Conservation (phyloP, 2,797 vertebrate genomes). For the Euphonia xanthogaster region DNA sequence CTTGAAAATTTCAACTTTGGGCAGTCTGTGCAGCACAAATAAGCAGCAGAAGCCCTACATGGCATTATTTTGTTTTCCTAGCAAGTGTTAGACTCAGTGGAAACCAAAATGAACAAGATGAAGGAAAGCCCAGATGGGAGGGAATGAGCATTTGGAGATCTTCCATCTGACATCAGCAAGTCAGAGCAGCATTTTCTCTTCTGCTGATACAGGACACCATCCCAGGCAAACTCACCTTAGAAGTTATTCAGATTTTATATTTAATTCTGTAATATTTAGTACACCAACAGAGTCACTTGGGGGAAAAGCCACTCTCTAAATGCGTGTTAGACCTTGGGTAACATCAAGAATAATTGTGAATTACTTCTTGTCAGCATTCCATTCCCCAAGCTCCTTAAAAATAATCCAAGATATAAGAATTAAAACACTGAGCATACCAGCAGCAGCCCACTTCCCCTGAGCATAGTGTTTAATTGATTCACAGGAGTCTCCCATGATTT, state of each 20-base stretch:
- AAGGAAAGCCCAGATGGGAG: conserved; percentile 27
- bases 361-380: neutral
- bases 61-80: conserved; percentile 27
- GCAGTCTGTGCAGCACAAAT: neutral
- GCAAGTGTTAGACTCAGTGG: neutral
- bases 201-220: neutral
- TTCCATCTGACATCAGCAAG: neutral
- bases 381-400: neutral
- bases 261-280: neutral
- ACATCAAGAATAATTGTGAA: neutral
- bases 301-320: neutral
- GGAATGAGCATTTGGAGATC: neutral
- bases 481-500: neutral
- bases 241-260: neutral
- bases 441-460: neutral
- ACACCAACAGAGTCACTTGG: neutral
- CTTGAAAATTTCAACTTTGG: neutral
- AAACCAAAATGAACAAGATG: conserved; percentile 20
- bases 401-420: neutral
- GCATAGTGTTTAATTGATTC: neutral
- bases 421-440: neutral
- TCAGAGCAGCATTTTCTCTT: neutral
- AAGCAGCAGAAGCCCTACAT: neutral
- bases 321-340: neutral
- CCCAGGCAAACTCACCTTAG: neutral